Conservation (phyloP, 2,113 vertebrate genomes). For the Tetrax tetrax region DNA sequence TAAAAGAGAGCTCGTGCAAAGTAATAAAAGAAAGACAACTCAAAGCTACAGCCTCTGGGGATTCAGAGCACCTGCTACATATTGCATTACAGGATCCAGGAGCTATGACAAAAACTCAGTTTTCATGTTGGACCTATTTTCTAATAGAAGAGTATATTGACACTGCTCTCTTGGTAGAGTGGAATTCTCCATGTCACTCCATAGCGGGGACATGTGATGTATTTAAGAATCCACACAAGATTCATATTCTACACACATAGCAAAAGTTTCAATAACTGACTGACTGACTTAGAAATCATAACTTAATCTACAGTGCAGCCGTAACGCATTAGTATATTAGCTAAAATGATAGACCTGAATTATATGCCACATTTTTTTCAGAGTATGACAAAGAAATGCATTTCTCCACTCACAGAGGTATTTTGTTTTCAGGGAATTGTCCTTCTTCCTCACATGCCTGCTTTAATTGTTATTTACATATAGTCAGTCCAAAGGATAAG, state of each 20-base stretch:
- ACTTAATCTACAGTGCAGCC: neutral
- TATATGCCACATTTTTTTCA: neutral
- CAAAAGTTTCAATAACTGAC: neutral
- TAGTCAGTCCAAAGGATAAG: neutral
- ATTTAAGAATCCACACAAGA: neutral
- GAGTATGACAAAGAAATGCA: neutral
- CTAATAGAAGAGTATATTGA: constrained; percentile 20
- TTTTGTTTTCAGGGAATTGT: neutral
- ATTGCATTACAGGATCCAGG: constrained; percentile 39
- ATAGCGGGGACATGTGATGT: neutral
- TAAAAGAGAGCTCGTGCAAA: neutral
- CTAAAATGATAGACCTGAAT: neutral
- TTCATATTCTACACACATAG: neutral
- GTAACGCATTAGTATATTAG: neutral
- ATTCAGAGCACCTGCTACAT: constrained; percentile 14
- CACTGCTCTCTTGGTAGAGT: neutral
- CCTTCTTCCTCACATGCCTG: neutral
- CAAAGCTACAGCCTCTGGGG: neutral
- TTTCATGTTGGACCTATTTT: neutral
- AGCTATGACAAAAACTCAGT: neutral
- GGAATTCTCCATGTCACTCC: neutral
- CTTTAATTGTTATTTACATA: constrained; percentile 9
- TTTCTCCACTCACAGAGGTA: neutral
- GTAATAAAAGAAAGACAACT: constrained; percentile 51
- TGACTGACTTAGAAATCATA: neutral